A percentile compares a stretch with the other conserved stretches of the same genome.
phyloP scores from a whole-genome alignment of 2,113 vertebrate genomes.

The Tupaia tana region DNA sequence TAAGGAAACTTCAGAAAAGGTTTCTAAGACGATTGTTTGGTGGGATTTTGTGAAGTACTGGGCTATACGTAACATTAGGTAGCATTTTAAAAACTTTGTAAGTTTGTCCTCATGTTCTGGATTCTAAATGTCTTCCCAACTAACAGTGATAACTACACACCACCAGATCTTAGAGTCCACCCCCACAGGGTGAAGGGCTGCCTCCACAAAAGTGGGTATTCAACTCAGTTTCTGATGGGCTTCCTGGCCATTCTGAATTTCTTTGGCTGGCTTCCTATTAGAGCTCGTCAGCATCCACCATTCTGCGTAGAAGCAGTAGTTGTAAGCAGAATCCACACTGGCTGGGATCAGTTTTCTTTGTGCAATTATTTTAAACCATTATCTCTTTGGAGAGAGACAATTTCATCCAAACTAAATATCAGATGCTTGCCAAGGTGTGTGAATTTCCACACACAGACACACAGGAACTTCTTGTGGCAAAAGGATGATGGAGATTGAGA shows the following conservation, averaged over 20 bases:
- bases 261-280: background rate
- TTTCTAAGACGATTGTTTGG: background rate
- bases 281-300: background rate
- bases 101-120: background rate
- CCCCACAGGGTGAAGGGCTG: background rate
- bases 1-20: background rate
- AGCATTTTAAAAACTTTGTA: background rate
- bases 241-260: background rate
- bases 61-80: background rate
- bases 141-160: background rate
- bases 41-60: background rate
- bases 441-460: background rate
- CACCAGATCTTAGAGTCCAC: background rate
- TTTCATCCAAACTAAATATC: background rate
- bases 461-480: accelerated
- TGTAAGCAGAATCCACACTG: background rate
- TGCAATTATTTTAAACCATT: background rate
- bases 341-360: background rate
- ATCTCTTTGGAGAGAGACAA: background rate
- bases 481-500: background rate
- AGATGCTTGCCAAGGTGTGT: background rate
- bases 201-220: background rate
- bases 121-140: background rate
- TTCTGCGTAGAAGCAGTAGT: background rate
- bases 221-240: background rate